phyloP scores from a whole-genome alignment of 2,113 vertebrate genomes.

The Brachyhypopomus occidentalis region DNA sequence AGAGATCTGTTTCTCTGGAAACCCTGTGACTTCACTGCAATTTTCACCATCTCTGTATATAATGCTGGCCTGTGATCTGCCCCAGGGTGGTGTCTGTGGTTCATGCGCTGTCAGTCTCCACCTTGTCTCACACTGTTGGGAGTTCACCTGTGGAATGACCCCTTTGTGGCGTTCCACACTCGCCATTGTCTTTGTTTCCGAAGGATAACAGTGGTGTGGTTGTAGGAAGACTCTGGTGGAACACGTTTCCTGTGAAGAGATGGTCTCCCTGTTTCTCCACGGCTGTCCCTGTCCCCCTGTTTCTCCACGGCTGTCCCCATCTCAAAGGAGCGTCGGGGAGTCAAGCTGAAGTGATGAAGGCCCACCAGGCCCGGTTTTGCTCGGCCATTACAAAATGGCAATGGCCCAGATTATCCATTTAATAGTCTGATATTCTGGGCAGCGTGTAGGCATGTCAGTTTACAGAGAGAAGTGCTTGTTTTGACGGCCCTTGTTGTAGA shows the following conservation, averaged over 20 bases:
- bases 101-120: not conserved
- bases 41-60: no score
- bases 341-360: not conserved
- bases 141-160: slow-evolving; percentile 41
- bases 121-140: not conserved
- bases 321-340: not conserved
- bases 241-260: slow-evolving; percentile 49
- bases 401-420: not conserved
- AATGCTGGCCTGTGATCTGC: no score
- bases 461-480: not conserved
- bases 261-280: slow-evolving; percentile 2
- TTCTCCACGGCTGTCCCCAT: no score
- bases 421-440: not conserved
- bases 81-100: not conserved
- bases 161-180: not conserved
- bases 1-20: not conserved
- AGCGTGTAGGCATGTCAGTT: not conserved
- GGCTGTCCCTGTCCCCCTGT: not conserved
- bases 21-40: no score
- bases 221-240: slow-evolving; percentile 51
- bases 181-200: slow-evolving; percentile 62
- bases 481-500: not conserved
- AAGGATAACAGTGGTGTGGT: slow-evolving; percentile 56
- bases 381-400: not conserved
- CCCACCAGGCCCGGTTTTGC: not conserved